Evolutionary conservation across 2,888 invertebrate genomes (phyloP).

Genomic region (Lithophane ornitopus): DNA sequence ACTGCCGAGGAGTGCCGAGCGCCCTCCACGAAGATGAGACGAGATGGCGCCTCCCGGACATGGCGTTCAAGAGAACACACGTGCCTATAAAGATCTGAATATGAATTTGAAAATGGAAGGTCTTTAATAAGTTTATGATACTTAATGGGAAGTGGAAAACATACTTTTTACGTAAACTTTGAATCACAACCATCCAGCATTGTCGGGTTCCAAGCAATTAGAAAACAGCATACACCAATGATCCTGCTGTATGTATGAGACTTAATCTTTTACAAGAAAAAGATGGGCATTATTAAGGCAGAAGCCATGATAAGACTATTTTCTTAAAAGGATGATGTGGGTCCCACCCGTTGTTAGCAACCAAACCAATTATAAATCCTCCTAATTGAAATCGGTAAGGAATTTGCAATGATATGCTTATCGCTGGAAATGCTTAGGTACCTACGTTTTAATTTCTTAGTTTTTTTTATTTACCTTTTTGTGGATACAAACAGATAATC

Average conservation of each 20-base stretch:
- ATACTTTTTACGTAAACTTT: background rate
- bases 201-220: background rate
- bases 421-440: background rate
- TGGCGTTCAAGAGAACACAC: constrained; percentile 30
- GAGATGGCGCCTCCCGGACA: constrained; percentile 77
- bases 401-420: background rate
- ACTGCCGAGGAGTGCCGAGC: constrained; percentile 36
- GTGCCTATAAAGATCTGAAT: constrained; percentile 1
- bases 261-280: too few species aligned
- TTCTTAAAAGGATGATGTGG: background rate
- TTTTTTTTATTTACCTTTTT: background rate
- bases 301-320: background rate
- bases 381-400: background rate
- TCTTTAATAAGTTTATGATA: background rate
- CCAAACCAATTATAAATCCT: background rate
- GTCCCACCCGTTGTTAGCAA: background rate
- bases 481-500: background rate
- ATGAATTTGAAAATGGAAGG: constrained; percentile 20
- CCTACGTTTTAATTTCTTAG: background rate
- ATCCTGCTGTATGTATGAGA: background rate
- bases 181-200: background rate
- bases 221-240: background rate
- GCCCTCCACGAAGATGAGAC: constrained; percentile 75
- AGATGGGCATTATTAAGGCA: background rate
- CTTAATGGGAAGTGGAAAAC: background rate